Evolutionary conservation across 2,113 vertebrate species (phyloP).

Genomic region (Anguilla rostrata): DNA sequence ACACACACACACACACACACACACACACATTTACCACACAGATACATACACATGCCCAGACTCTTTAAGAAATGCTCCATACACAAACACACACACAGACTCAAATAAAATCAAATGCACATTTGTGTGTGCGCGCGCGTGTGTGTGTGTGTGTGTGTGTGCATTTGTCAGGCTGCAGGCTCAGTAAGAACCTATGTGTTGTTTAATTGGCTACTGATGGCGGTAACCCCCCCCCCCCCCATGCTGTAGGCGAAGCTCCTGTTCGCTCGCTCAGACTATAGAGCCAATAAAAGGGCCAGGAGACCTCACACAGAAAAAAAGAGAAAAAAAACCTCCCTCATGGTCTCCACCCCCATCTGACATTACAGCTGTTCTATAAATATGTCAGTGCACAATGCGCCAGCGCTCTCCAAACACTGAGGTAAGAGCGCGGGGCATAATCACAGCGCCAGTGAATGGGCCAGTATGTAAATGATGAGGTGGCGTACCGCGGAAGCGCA

Average conservation of each 20-base stretch:
- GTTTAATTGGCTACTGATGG: slow-evolving; percentile 3
- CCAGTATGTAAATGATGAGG: too few species aligned
- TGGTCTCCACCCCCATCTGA: neutral
- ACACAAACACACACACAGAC: neutral
- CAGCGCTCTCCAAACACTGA: neutral
- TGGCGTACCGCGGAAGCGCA: too few species aligned
- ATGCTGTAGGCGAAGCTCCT: neutral
- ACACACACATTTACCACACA: too few species aligned
- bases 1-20: neutral
- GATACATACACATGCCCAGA: neutral
- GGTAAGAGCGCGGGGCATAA: neutral
- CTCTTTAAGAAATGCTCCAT: neutral
- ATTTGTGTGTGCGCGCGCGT: neutral
- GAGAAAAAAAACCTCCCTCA: neutral
- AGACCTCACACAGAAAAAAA: neutral
- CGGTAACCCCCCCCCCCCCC: neutral
- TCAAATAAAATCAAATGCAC: neutral
- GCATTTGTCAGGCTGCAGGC: too few species aligned
- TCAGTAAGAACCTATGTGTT: neutral
- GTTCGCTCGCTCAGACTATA: slow-evolving; percentile 7
- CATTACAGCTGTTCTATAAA: slow-evolving; percentile 17
- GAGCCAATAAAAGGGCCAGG: slow-evolving; percentile 21
- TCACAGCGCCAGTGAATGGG: too few species aligned
- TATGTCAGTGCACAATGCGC: slow-evolving; percentile 2
- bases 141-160: neutral